phyloP scores from a whole-genome alignment of 1,140 invertebrate species.

The Ceratosolen solmsi region DNA sequence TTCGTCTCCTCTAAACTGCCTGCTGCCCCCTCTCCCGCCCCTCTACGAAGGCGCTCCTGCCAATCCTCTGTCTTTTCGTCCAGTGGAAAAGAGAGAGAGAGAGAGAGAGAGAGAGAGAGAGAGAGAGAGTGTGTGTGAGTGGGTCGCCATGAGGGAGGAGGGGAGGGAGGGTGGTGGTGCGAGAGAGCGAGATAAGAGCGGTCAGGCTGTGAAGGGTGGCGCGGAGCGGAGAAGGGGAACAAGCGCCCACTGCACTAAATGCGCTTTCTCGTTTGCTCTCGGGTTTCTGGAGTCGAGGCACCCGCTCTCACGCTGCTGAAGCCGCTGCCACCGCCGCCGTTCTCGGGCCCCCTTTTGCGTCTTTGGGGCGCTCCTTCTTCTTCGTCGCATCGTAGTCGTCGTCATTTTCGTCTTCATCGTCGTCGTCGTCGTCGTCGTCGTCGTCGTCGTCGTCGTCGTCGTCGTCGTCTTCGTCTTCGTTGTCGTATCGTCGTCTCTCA shows the following conservation, averaged over 20 bases:
- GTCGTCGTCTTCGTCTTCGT: too few relatives aligned
- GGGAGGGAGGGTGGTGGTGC: background rate
- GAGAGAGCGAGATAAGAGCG: slow-evolving; percentile 36
- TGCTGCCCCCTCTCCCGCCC: slow-evolving; percentile 5
- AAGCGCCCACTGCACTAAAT: slow-evolving; percentile 68
- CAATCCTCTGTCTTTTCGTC: background rate
- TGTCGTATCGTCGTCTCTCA: too few relatives aligned
- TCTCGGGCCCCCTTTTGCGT: slow-evolving; percentile 54
- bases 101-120: slow-evolving; percentile 49
- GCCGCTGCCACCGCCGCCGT: slow-evolving; percentile 46
- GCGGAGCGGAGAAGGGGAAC: slow-evolving; percentile 43
- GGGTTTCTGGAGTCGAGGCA: slow-evolving; percentile 55
- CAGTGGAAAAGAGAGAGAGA: slow-evolving; percentile 30
- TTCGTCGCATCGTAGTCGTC: background rate
- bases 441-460: too few relatives aligned
- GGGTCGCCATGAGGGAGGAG: slow-evolving; percentile 42
- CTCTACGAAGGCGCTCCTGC: background rate
- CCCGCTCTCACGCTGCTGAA: slow-evolving; percentile 67
- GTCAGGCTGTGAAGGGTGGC: slow-evolving; percentile 22
- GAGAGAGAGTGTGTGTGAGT: slow-evolving; percentile 35
- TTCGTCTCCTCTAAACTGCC: slow-evolving; percentile 8
- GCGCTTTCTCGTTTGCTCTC: slow-evolving; percentile 52
- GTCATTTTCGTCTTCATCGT: too few relatives aligned
- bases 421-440: too few relatives aligned
- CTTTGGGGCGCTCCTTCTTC: slow-evolving; percentile 33